A percentile compares a stretch with the other conserved stretches of the same genome.
These are phyloP conservation scores for Tragelaphus strepsiceros DNA, from an alignment of 2,113 vertebrate species.

Conservation along the genomic window DNA sequence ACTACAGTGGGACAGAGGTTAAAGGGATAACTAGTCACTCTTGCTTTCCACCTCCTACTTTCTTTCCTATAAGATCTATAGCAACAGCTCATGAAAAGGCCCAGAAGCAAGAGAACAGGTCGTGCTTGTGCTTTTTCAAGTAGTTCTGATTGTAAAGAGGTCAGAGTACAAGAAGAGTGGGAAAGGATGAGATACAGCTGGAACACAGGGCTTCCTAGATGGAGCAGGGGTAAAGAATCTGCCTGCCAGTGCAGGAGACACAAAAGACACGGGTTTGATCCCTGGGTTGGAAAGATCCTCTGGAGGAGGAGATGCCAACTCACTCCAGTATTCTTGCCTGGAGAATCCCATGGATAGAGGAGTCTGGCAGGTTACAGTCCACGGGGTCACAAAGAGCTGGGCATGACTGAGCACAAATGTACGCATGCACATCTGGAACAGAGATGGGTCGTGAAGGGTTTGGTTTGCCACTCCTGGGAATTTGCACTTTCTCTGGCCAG, in stretches of 20 bases:
- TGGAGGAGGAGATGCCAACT: neutral
- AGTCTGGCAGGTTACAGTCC: neutral
- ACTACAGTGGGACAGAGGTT: neutral
- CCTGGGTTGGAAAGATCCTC: neutral
- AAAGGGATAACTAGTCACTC: neutral
- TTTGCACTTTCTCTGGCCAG: neutral
- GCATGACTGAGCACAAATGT: neutral
- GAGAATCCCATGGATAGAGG: neutral
- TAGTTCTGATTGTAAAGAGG: neutral
- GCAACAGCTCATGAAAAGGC: neutral
- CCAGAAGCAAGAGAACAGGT: neutral
- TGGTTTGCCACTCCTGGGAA: neutral
- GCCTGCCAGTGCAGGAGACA: neutral
- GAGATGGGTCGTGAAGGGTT: neutral
- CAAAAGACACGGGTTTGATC: neutral
- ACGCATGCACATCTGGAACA: accelerated
- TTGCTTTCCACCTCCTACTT: neutral
- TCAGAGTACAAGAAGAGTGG: neutral
- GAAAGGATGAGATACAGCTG: neutral
- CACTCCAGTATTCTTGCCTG: neutral
- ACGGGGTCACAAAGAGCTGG: neutral
- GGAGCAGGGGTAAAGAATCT: neutral
- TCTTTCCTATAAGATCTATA: neutral
- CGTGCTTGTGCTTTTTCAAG: neutral
- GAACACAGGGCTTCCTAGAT: neutral